Evolutionary conservation across 1,140 invertebrate species (phyloP).

Genomic region (Augochlora pura): DNA sequence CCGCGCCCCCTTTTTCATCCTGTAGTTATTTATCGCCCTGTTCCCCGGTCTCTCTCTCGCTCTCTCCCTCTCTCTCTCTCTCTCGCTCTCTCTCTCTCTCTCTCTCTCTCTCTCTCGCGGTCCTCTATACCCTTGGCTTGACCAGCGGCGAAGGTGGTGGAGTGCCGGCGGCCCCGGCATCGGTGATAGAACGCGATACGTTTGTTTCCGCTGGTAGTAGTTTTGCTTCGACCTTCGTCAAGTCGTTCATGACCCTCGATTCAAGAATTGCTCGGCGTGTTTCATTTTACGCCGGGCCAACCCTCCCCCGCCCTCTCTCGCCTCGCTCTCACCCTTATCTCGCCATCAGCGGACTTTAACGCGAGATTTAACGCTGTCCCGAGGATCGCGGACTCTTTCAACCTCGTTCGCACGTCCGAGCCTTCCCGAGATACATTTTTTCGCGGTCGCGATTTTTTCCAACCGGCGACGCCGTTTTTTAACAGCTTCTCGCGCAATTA

Average conservation of each 20-base stretch:
- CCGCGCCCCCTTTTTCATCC: slow-evolving; percentile 78
- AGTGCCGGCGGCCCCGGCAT: slow-evolving; percentile 31
- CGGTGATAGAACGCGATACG: slow-evolving; percentile 62
- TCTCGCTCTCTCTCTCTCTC: slow-evolving; percentile 56
- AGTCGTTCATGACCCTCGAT: slow-evolving; percentile 60
- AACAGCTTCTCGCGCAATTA: too few species aligned
- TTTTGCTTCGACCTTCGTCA: slow-evolving; percentile 69
- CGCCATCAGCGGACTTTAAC: slow-evolving; percentile 61
- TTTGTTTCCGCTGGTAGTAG: slow-evolving; percentile 45
- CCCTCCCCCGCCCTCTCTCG: not conserved
- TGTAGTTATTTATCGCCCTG: slow-evolving; percentile 77
- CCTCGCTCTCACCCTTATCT: slow-evolving; percentile 3
- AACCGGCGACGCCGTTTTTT: too few species aligned
- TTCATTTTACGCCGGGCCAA: slow-evolving; percentile 14
- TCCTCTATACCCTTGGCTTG: slow-evolving; percentile 50
- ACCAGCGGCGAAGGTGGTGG: slow-evolving; percentile 65
- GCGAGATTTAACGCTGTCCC: slow-evolving; percentile 66
- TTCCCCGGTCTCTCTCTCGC: slow-evolving; percentile 62
- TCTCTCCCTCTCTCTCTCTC: slow-evolving; percentile 58
- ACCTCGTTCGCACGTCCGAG: slow-evolving; percentile 19
- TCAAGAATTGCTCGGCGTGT: slow-evolving; percentile 64
- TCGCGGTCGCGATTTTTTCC: too few species aligned
- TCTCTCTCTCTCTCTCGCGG: slow-evolving; percentile 57
- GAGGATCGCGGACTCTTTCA: slow-evolving; percentile 30
- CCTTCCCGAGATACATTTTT: not conserved